Conservation (phyloP, 2,888 invertebrate genomes). For the Zygothrica quintamaculata region DNA sequence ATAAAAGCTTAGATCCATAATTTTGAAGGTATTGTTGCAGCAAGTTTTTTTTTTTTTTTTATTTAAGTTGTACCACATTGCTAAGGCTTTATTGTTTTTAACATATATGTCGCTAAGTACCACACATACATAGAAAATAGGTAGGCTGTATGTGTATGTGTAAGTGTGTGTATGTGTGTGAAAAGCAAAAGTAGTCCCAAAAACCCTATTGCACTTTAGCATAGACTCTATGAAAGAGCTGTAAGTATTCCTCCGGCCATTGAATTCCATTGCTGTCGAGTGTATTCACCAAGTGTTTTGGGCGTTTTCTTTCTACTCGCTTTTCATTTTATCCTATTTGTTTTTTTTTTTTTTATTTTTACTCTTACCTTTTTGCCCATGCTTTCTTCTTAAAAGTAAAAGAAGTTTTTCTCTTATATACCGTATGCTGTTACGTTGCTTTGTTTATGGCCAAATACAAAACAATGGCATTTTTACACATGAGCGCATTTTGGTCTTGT, state of each 20-base stretch:
- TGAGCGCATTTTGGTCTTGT: constrained; percentile 62
- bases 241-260: constrained; percentile 47
- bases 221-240: constrained; percentile 19
- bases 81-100: neutral
- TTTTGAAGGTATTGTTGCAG: neutral
- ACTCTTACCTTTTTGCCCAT: constrained; percentile 59
- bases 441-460: constrained; percentile 72
- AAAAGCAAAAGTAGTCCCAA: constrained; percentile 31
- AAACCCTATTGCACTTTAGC: constrained; percentile 64
- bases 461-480: constrained; percentile 76
- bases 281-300: constrained; percentile 44
- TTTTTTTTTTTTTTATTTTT: constrained; percentile 2
- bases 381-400: constrained; percentile 27
- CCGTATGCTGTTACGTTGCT: constrained; percentile 49
- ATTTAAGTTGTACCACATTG: constrained; percentile 24
- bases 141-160: constrained; percentile 21
- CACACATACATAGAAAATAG: constrained; percentile 12
- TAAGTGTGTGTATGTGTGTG: neutral
- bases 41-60: too few species aligned
- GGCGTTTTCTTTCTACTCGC: constrained; percentile 40
- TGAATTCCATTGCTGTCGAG: constrained; percentile 29
- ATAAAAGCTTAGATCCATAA: too few species aligned
- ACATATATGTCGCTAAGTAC: constrained; percentile 3
- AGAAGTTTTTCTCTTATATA: constrained; percentile 40
- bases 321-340: constrained; percentile 40